phyloP scores from a whole-genome alignment of 1,140 invertebrate species.

The Ptiloglossa arizonensis region DNA sequence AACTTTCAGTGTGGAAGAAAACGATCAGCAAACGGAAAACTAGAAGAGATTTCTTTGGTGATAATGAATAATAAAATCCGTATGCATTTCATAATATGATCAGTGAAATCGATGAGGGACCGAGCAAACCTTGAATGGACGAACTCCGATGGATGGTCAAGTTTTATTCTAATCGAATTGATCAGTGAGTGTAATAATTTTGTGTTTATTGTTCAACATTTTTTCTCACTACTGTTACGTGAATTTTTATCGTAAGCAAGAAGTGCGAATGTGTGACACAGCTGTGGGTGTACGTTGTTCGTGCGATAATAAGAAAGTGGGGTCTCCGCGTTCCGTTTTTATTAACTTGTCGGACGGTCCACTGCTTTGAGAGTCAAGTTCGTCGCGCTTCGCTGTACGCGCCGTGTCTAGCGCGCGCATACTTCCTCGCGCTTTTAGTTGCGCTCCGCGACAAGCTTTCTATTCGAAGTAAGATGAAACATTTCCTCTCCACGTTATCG shows the following conservation, averaged over 20 bases:
- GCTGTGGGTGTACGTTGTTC: conserved; percentile 18
- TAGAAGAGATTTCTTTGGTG: not conserved
- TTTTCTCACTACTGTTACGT: not conserved
- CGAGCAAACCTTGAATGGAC: not conserved
- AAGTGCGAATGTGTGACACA: conserved; percentile 9
- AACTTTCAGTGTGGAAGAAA: conserved; percentile 25
- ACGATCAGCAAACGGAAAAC: conserved; percentile 5
- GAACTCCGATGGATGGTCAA: conserved; percentile 19
- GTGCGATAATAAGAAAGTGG: conserved; percentile 57
- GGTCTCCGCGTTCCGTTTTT: conserved; percentile 62
- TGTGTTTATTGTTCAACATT: conserved; percentile 2
- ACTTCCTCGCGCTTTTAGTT: conserved; percentile 59
- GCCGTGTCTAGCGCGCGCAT: conserved; percentile 58
- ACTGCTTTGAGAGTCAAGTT: conserved; percentile 67
- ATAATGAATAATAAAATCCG: not conserved
- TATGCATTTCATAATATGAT: conserved; percentile 11
- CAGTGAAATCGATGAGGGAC: not conserved
- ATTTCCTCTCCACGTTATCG: conserved; percentile 18
- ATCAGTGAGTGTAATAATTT: conserved; percentile 35
- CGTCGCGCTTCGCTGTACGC: conserved; percentile 66
- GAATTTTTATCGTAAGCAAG: conserved; percentile 8
- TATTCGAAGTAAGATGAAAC: conserved; percentile 21
- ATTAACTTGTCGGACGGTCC: conserved; percentile 65
- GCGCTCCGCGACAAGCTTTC: conserved; percentile 43
- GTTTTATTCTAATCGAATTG: conserved; percentile 25